Evolutionary conservation across 2,888 invertebrate species (phyloP).

Genomic region (Timema podura): DNA sequence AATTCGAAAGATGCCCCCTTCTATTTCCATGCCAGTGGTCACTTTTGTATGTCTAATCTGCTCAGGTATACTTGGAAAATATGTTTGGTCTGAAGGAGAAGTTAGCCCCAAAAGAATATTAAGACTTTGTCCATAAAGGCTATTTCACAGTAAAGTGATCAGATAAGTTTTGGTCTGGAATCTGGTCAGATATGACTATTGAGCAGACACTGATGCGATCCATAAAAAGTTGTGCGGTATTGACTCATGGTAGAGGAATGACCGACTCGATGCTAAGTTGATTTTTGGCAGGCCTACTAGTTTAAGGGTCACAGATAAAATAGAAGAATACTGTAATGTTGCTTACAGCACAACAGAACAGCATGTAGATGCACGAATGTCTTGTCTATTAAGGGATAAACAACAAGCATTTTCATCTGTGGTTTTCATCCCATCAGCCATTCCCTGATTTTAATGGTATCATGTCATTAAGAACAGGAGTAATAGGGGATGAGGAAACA

Average conservation of each 20-base stretch:
- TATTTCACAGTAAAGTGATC: not conserved
- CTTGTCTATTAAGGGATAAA: not conserved
- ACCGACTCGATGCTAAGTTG: slow-evolving; percentile 1
- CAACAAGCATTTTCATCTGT: not conserved
- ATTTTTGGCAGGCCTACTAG: not conserved
- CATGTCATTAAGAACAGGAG: not conserved
- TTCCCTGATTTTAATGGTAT: not conserved
- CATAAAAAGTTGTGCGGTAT: not conserved
- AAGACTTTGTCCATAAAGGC: not conserved
- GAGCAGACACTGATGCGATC: slow-evolving; percentile 4
- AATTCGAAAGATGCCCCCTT: not conserved
- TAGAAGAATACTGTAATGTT: not conserved
- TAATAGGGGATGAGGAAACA: too few relatives aligned
- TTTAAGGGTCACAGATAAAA: not conserved
- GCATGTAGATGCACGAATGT: not conserved
- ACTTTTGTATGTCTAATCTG: not conserved
- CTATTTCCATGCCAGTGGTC: too few relatives aligned
- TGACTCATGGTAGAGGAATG: not conserved
- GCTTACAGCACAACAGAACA: not conserved
- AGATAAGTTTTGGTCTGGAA: not conserved
- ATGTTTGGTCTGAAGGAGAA: not conserved
- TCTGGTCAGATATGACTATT: slow-evolving; percentile 1
- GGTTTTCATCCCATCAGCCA: not conserved
- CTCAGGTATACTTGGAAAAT: not conserved
- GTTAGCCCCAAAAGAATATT: not conserved